These are phyloP conservation scores for Oxyura jamaicensis DNA, from an alignment of 2,113 vertebrate genomes.

Conservation along the genomic window DNA sequence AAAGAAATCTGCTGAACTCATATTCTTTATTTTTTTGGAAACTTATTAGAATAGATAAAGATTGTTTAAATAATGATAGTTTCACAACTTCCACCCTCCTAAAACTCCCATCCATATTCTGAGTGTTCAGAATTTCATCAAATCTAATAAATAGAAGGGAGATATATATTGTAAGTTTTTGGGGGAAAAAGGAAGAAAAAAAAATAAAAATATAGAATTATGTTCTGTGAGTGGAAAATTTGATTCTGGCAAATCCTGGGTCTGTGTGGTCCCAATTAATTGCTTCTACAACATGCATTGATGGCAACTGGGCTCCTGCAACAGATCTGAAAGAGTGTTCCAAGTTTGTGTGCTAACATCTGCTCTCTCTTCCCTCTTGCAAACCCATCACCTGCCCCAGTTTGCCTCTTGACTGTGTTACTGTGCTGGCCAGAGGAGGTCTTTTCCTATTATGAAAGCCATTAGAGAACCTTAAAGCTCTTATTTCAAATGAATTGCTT, in stretches of 20 bases:
- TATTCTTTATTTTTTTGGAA: not conserved
- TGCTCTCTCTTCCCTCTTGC: constrained; percentile 36
- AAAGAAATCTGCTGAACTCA: not conserved
- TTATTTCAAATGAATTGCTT: not conserved
- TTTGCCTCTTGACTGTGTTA: constrained; percentile 45
- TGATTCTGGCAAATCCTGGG: constrained; percentile 34
- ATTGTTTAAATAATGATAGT: not conserved
- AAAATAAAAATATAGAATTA: not conserved
- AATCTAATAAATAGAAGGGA: not conserved
- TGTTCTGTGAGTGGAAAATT: not conserved
- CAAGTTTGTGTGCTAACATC: constrained; percentile 61
- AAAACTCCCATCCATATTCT: not conserved
- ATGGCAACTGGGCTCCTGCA: constrained; percentile 64
- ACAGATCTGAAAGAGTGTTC: rapidly evolving
- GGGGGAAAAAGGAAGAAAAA: not conserved
- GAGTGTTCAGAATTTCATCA: not conserved
- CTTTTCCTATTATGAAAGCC: constrained; percentile 52
- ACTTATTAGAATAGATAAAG: not conserved
- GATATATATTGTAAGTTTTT: not conserved
- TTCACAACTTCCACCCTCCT: not conserved
- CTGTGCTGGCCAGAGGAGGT: constrained; percentile 37
- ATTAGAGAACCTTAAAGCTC: constrained; percentile 41
- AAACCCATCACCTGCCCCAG: constrained; percentile 57
- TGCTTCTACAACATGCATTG: constrained; percentile 60
- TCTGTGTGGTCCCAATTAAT: constrained; percentile 52